Conservation (phyloP, 2,113 vertebrate species). For the Tonatia bakeri region DNA sequence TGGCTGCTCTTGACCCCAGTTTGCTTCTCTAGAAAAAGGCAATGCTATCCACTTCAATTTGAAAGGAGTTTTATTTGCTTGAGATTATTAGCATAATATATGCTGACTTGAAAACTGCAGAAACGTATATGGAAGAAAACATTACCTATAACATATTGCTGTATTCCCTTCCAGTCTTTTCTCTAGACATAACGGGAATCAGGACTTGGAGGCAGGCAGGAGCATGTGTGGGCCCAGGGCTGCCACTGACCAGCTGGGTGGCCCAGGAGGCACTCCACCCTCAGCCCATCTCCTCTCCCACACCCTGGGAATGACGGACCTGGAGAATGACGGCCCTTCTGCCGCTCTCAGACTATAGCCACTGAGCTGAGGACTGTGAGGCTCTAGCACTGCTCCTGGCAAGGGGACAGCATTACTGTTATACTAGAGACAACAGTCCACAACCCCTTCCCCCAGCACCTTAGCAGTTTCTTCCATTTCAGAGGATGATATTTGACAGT, state of each 20-base stretch:
- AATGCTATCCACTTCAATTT: not conserved
- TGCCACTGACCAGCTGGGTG: not conserved
- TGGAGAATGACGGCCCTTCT: not conserved
- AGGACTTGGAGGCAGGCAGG: too few relatives aligned
- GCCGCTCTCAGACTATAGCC: not conserved
- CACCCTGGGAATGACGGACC: not conserved
- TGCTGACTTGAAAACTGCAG: not conserved
- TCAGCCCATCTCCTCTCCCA: not conserved
- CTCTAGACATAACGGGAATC: not conserved
- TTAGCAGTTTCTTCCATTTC: not conserved
- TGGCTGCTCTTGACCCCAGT: not conserved
- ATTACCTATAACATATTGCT: too few relatives aligned
- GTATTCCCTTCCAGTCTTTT: not conserved
- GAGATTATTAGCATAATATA: not conserved
- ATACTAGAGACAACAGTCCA: not conserved
- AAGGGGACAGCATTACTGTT: rapidly evolving
- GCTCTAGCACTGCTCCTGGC: not conserved
- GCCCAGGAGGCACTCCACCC: rapidly evolving
- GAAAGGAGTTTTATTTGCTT: not conserved
- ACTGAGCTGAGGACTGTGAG: not conserved
- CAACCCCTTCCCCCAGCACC: not conserved
- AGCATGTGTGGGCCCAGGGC: rapidly evolving
- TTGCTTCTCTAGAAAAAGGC: not conserved
- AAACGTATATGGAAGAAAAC: not conserved
- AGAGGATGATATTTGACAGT: not conserved